Evolutionary conservation across 2,888 invertebrate genomes (phyloP), one percentile per base, ranked within the genome.

Genomic region (Helicoverpa assulta): DNA sequence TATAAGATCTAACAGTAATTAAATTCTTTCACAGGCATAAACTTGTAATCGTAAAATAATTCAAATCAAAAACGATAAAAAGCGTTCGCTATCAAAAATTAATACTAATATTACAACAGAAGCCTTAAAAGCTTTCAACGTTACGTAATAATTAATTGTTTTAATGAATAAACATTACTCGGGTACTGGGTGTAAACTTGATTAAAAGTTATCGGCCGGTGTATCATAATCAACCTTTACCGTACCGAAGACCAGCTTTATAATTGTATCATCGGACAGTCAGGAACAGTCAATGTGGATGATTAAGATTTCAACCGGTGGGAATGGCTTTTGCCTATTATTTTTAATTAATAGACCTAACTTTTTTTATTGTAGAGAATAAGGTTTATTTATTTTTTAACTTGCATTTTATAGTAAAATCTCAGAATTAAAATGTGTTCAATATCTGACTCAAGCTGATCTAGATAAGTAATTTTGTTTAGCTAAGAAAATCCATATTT

Each of bases 101-200:
- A 71, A 75, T 70, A 83, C 82, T 63, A 69, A 81, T 70, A 54
- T 57, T 64, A 70, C 51, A 73, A 73, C 73, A 82, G 65, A 73
- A 84, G 73, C 70, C 78, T 70, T 67, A n/a, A 73, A 82, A 73
- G 76, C 83, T 76, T 78, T 76, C 60, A 76, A 73, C 72, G 72
- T 83, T 84, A 58, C 83, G 72, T 75, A 76, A 83, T 83, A 78
- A 84, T 82, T 84, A 82, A 82, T 82, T 82, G 74, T 84, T 75
- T 54, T 72, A 84, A 82, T 80, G 74, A 82, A 82, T 80, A 85
- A 81, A 83, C 83, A 81, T 84, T 80, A 78, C 63, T 78, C 65
- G 51, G 68, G 59, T 70, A 73, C 73, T 78, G 78, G 63, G 85
- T 81, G 83, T 83, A 78, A 83, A 84, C 76, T 81, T 85, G 81